Percentiles rank a stretch among this genome's conserved stretches.
These are phyloP conservation scores for Gymnoscopelus braueri DNA, from an alignment of 2,797 vertebrate genomes.

Conservation along the genomic window DNA sequence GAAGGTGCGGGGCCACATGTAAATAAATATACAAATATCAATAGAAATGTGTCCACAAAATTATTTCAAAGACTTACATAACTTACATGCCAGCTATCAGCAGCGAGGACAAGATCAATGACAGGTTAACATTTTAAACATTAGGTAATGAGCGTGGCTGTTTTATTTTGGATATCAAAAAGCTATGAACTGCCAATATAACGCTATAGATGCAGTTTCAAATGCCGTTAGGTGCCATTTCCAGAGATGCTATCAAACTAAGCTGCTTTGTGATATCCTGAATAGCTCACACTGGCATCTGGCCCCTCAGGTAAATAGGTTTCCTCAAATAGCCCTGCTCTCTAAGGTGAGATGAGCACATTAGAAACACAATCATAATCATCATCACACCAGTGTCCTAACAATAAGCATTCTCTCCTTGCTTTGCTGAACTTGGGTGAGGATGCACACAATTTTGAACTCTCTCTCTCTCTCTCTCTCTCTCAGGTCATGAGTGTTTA, in stretches of 20 bases:
- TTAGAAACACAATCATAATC: constrained; percentile 67
- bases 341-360: constrained; percentile 62
- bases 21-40: too few species aligned
- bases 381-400: constrained; percentile 63
- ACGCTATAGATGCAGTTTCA: constrained; percentile 43
- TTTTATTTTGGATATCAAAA: constrained; percentile 29
- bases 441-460: constrained; percentile 6
- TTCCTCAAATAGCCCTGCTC: constrained; percentile 60
- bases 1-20: too few species aligned
- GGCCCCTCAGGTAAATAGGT: constrained; percentile 59
- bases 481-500: constrained; percentile 34
- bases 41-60: neutral
- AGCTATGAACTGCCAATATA: constrained; percentile 27
- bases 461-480: constrained; percentile 33
- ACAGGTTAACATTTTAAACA: constrained; percentile 44
- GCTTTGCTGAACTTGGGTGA: constrained; percentile 70
- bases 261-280: constrained; percentile 44
- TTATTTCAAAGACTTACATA: constrained; percentile 10
- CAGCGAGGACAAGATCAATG: constrained; percentile 39
- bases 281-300: constrained; percentile 58
- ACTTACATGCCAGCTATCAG: constrained; percentile 15
- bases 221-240: constrained; percentile 64
- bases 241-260: constrained; percentile 51
- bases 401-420: constrained; percentile 61
- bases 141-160: constrained; percentile 33